These are phyloP conservation scores for Scolopax bukidnonensis DNA, from an alignment of 2,797 vertebrate genomes.

Conservation along the genomic window DNA sequence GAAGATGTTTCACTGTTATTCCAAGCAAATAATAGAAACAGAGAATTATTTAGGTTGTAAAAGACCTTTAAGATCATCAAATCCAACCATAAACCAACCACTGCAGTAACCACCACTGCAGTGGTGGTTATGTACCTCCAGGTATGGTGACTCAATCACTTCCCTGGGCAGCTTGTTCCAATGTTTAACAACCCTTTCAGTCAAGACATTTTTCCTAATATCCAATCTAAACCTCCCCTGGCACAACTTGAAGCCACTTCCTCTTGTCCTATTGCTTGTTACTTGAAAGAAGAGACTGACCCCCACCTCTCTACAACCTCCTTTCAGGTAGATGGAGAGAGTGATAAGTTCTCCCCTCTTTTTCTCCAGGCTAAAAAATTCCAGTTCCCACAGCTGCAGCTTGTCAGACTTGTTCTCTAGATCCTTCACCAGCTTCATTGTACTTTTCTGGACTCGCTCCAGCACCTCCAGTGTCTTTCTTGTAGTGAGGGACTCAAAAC, in stretches of 20 bases:
- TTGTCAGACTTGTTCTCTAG: neutral
- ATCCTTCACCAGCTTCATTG: neutral
- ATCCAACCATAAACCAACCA: neutral
- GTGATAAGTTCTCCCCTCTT: accelerated
- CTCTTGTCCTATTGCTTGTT: neutral
- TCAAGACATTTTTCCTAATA: neutral
- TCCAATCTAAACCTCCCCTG: neutral
- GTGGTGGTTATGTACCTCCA: neutral
- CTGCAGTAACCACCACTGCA: neutral
- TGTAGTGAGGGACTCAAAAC: neutral
- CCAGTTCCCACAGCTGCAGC: neutral
- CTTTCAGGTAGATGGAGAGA: neutral
- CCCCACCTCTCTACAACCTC: neutral
- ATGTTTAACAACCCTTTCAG: neutral
- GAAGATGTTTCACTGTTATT: neutral
- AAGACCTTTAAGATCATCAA: neutral
- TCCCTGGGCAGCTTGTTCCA: neutral
- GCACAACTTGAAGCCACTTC: neutral
- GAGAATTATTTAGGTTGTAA: no score
- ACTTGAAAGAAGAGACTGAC: neutral
- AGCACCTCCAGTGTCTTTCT: neutral
- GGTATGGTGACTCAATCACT: neutral
- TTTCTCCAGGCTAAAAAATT: neutral
- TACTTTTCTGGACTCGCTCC: accelerated
- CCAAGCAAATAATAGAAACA: neutral